Conservation (phyloP, 1,140 invertebrate species). For the Procambarus virginalis region DNA sequence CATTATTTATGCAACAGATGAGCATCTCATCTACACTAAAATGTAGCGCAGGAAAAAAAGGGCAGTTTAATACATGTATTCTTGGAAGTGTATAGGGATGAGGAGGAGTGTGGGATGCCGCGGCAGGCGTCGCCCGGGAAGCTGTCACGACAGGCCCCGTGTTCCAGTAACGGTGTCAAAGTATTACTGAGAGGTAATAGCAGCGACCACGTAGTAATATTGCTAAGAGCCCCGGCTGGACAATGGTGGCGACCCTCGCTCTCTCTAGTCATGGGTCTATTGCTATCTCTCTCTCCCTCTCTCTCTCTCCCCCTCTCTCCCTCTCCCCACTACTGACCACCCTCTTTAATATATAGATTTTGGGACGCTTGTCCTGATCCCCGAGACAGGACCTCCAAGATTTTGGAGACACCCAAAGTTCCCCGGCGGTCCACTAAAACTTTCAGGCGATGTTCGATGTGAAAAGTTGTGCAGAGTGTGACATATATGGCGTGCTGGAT, state of each 20-base stretch:
- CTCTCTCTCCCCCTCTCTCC: slow-evolving; percentile 18
- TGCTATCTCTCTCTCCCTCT: slow-evolving; percentile 48
- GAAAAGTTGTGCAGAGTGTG: too few species aligned
- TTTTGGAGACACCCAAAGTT: neutral
- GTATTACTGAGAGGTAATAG: slow-evolving; percentile 7
- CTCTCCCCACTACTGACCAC: neutral
- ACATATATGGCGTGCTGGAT: too few species aligned
- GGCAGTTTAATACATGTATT: too few species aligned
- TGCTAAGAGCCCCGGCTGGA: slow-evolving; percentile 31
- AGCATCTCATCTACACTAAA: too few species aligned
- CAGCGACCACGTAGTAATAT: slow-evolving; percentile 28
- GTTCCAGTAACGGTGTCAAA: slow-evolving; percentile 24
- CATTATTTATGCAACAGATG: too few species aligned
- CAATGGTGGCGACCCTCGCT: slow-evolving; percentile 17
- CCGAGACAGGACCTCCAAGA: neutral
- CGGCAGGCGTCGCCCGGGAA: too few species aligned
- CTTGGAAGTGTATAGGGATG: too few species aligned
- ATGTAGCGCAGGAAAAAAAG: too few species aligned
- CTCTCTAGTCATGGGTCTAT: slow-evolving; percentile 4
- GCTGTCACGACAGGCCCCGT: neutral
- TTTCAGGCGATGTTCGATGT: too few species aligned
- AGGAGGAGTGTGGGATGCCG: too few species aligned
- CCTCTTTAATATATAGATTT: neutral
- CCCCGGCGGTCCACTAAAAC: too few species aligned
- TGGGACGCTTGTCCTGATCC: neutral